Evolutionary conservation across 2,113 vertebrate genomes (phyloP).

Genomic region (Podarcis raffonei): DNA sequence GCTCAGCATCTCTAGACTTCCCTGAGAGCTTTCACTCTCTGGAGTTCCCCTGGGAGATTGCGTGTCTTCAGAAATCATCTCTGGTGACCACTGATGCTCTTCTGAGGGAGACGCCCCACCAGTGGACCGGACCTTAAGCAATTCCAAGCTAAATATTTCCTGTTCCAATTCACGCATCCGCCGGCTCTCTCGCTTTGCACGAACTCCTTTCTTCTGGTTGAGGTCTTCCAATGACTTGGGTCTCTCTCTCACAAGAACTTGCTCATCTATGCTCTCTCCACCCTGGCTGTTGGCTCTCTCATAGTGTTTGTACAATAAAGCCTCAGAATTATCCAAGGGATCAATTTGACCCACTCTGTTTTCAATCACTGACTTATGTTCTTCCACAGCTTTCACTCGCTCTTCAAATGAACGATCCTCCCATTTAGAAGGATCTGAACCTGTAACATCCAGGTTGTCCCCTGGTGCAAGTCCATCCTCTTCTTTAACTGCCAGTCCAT

Average conservation of each 20-base stretch:
- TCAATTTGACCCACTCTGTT: slow-evolving; percentile 57
- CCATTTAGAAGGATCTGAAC: slow-evolving; percentile 85
- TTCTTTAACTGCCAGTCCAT: slow-evolving; percentile 66
- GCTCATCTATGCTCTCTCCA: slow-evolving; percentile 65
- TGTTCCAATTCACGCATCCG: slow-evolving; percentile 96
- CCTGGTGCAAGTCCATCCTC: slow-evolving; percentile 64
- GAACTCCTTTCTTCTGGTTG: slow-evolving; percentile 86
- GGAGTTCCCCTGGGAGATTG: slow-evolving; percentile 87
- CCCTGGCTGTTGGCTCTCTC: slow-evolving; percentile 75
- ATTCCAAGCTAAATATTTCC: slow-evolving; percentile 94
- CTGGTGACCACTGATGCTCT: slow-evolving; percentile 86
- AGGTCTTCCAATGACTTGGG: slow-evolving; percentile 85
- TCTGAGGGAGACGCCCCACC: slow-evolving; percentile 86
- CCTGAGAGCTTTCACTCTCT: slow-evolving; percentile 92
- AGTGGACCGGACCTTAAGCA: slow-evolving; percentile 92
- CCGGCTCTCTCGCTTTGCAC: slow-evolving; percentile 93
- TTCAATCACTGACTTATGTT: slow-evolving; percentile 65
- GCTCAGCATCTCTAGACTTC: slow-evolving; percentile 89
- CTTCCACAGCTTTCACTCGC: slow-evolving; percentile 75
- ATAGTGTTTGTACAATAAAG: slow-evolving; percentile 53
- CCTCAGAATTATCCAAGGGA: slow-evolving; percentile 50
- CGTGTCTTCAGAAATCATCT: slow-evolving; percentile 80
- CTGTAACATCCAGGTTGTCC: slow-evolving; percentile 73
- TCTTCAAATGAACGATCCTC: slow-evolving; percentile 82
- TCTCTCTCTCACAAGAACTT: slow-evolving; percentile 82